Percentiles rank a stretch among this genome's conserved stretches.
These are phyloP conservation scores for Agrilus cyanescens DNA, from an alignment of 2,888 invertebrate genomes.

Conservation along the genomic window DNA sequence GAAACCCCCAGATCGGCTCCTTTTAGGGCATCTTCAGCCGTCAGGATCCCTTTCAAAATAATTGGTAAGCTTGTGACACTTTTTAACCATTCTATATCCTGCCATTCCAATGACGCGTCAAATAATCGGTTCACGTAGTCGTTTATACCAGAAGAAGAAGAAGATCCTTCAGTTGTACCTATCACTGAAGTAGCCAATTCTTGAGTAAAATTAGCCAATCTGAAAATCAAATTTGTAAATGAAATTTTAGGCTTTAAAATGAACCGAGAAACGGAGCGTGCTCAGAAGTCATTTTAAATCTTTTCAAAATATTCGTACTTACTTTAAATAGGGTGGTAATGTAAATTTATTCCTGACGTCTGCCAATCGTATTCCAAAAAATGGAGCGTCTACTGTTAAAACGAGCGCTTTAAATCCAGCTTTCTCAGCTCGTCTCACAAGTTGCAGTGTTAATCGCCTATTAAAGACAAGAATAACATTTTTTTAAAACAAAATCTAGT, in stretches of 20 bases:
- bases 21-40: constrained; percentile 71
- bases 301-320: constrained; percentile 14
- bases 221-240: constrained; percentile 30
- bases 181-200: constrained; percentile 36
- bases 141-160: constrained; percentile 44
- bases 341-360: constrained; percentile 77
- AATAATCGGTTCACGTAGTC: constrained; percentile 67
- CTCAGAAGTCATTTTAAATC: not conserved
- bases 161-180: constrained; percentile 45
- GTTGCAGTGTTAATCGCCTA: constrained; percentile 53
- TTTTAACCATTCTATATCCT: constrained; percentile 77
- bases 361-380: constrained; percentile 70
- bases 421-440: constrained; percentile 67
- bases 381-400: constrained; percentile 79
- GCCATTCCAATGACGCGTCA: constrained; percentile 74
- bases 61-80: constrained; percentile 68
- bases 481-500: too few species aligned
- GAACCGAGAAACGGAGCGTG: not conserved
- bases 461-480: constrained; percentile 10
- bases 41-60: constrained; percentile 75
- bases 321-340: constrained; percentile 69
- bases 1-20: constrained; percentile 63
- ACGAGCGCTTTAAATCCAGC: constrained; percentile 80
- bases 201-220: constrained; percentile 71
- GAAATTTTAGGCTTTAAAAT: too few species aligned